phyloP scores from a whole-genome alignment of 2,113 vertebrate species.

The Donacobius atricapilla region DNA sequence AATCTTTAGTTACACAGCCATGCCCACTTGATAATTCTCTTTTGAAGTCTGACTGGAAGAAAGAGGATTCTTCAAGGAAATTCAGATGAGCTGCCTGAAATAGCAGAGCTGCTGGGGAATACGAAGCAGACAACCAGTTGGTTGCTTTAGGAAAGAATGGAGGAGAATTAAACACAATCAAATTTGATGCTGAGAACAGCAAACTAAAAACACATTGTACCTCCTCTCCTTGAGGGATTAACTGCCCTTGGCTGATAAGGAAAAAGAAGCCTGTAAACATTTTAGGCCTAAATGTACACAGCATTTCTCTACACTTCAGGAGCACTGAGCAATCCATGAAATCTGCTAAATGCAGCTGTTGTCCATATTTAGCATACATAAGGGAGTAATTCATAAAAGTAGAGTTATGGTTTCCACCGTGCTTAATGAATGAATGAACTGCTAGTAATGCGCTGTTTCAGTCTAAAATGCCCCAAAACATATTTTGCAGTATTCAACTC shows the following conservation, averaged over 20 bases:
- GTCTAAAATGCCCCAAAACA: not conserved
- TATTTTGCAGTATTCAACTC: not conserved
- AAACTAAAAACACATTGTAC: not conserved
- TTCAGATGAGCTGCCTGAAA: not conserved
- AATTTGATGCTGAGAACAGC: not conserved
- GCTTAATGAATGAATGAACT: not conserved
- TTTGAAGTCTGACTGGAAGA: constrained; percentile 27
- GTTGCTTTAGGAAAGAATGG: not conserved
- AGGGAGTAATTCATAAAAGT: not conserved
- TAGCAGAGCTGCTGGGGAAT: not conserved
- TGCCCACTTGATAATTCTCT: not conserved
- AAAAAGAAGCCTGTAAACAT: not conserved
- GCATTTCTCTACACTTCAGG: not conserved
- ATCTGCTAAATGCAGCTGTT: not conserved
- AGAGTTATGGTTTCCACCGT: not conserved
- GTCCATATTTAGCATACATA: not conserved
- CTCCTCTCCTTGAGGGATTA: not conserved
- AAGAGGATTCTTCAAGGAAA: constrained; percentile 1
- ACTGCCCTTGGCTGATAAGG: not conserved
- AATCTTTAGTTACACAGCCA: not conserved
- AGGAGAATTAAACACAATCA: not conserved
- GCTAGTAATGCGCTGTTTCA: not conserved
- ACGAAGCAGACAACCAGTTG: not conserved
- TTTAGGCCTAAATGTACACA: not conserved
- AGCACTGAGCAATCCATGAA: not conserved